Evolutionary conservation across 2,113 vertebrate genomes (phyloP), one percentile per base, ranked within the genome.

Genomic region (Willisornis vidua): DNA sequence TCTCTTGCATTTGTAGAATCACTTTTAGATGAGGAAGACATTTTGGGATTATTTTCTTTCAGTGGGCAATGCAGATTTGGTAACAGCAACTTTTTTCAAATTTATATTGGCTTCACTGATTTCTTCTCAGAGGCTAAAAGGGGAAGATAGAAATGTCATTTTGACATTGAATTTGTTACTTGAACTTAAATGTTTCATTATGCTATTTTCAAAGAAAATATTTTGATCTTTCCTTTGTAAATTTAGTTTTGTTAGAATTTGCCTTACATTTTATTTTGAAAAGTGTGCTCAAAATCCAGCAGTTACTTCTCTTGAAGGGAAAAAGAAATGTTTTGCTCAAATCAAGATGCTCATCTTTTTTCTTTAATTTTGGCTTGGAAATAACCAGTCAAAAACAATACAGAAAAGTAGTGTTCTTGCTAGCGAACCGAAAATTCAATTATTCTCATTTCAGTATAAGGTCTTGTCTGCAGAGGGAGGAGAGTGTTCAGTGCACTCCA

Each of bases 31-130:
- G 70, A 74, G 72, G 70, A 84, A 88, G 43, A 77, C 72, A 72
- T 83, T 90, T 78, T 28, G 39, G 86, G 86, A 94, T 71, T 95
- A 48, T 84, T 84, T 89, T 87, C 29, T 92, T 96, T 73, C 68
- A 84, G 76, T 75, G 90, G 78, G 83, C 80, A 93, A 93, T 89
- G 68, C 55, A 89, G 75, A 81, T 90, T 87, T 84, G 54, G 83
- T 78, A 93, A 81, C 55, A 86, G 59, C 26, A 63, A 59, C 29
- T 63, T 74, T 72, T 76, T 74, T 45, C 39, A 63, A 59, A 29
- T 84, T 92, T 93, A 23, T 90, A 54, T 90, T 86, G 95, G 61
- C 45, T 71, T 95, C 55, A 29, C 55, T 88, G 43, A 71, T 55
- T 88, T 43, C 18, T 75, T 87, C 54, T 84, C 39, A 59, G 76